Evolutionary conservation across 2,888 invertebrate species (phyloP), one percentile per base, ranked within the genome.

Genomic region (Tiphia femorata): DNA sequence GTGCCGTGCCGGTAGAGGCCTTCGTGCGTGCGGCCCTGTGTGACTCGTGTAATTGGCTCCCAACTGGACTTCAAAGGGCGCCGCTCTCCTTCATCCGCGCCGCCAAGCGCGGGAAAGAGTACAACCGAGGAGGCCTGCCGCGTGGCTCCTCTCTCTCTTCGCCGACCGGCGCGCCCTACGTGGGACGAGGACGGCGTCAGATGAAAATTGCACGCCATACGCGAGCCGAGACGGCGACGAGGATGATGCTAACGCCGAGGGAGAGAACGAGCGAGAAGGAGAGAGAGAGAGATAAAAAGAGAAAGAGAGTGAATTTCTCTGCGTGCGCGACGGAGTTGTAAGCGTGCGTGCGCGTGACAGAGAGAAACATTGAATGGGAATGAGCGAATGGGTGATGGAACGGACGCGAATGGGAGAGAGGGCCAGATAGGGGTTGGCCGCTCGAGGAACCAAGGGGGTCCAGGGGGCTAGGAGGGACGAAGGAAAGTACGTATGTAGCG

Each of bases 1-100:
- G 67, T 69, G 62, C 58, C 46, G 58, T 53, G 49, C 64, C 52
- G 58, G 60, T 48, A 40, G 12, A 59, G 41, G 59, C 54, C 64
- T 55, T 67, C 62, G 72, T 71, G 67, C 65, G 73, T 80, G 80
- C 80, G 82, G 81, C 80, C 80, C 81, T 83, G 82, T 81, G 83
- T 83, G 83, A 83, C 83, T 83, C 83, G 82, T 82, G 82, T 83
- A 83, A 83, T 83, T 83, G 82, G 82, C 82, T 83, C 81, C 83
- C 83, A 83, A 83, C 81, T 83, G 83, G 83, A 83, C 83, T 82
- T 82, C 82, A 83, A 83, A 83, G 80, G 77, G 72, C 60, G 78
- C 83, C 83, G 83, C 82, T 82, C 77, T 72, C 82, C 82, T 83
- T 83, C 82, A 83, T 82, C 83, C 79, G 73, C 75, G 78, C 83